phyloP scores from a whole-genome alignment of 2,888 invertebrate genomes.

The Caenorhabditis wallacei region DNA sequence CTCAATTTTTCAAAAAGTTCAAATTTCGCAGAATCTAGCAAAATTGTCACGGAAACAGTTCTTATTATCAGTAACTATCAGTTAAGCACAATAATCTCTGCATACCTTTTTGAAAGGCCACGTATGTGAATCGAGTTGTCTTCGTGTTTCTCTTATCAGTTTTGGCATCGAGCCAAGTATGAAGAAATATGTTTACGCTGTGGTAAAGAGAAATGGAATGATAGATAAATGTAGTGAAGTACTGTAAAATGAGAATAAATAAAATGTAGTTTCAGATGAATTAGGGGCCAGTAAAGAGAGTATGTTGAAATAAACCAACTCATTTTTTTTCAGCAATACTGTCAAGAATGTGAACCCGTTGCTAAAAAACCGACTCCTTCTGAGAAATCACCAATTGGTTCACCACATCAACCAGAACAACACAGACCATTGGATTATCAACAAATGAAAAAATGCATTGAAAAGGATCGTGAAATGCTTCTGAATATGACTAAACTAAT shows the following conservation, averaged over 20 bases:
- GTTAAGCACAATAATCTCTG: neutral
- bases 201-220: no score
- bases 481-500: constrained; percentile 43
- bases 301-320: no score
- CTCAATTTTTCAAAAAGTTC: neutral
- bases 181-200: neutral
- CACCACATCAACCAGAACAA: neutral
- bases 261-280: no score
- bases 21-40: neutral
- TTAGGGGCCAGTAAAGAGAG: no score
- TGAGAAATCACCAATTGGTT: constrained; percentile 5
- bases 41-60: constrained; percentile 7
- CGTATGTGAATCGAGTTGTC: neutral
- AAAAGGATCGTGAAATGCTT: constrained; percentile 38
- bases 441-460: constrained; percentile 23
- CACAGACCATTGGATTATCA: constrained; percentile 24
- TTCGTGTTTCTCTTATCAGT: constrained; percentile 12
- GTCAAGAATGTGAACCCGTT: neutral
- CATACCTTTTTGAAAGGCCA: neutral
- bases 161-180: constrained; percentile 18
- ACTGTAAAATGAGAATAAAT: neutral
- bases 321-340: constrained; percentile 45
- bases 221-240: no score
- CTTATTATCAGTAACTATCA: constrained; percentile 23
- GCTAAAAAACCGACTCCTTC: neutral